Conservation (phyloP, 1,140 invertebrate species). For the Calephelis virginiensis region DNA sequence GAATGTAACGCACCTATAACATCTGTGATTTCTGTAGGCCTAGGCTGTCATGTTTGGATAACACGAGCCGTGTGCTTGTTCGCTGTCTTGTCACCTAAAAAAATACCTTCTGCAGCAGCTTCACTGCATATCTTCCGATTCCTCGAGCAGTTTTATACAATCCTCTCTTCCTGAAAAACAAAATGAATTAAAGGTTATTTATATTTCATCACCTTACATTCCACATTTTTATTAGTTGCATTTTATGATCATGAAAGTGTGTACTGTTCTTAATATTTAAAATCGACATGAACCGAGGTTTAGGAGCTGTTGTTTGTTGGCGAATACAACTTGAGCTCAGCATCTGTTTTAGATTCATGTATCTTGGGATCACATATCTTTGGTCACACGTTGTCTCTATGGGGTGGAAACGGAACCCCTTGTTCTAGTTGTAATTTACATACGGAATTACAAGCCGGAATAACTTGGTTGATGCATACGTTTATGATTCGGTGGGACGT, state of each 20-base stretch:
- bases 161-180: too few relatives aligned
- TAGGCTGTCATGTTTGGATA: too few relatives aligned
- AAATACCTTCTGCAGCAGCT: too few relatives aligned
- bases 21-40: too few relatives aligned
- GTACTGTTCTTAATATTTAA: conserved; percentile 66
- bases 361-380: conserved; percentile 31
- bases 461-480: conserved; percentile 54
- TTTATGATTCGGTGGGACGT: conserved; percentile 42
- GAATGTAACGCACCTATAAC: too few relatives aligned
- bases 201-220: conserved; percentile 9
- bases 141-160: too few relatives aligned
- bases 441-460: conserved; percentile 69
- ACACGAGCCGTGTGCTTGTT: too few relatives aligned
- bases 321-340: conserved; percentile 42
- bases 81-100: too few relatives aligned
- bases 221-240: conserved; percentile 16
- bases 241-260: conserved; percentile 23
- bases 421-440: conserved; percentile 73
- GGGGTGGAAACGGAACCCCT: conserved; percentile 64
- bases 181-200: background rate
- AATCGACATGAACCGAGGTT: conserved; percentile 59
- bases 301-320: conserved; percentile 40
- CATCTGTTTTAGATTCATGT: conserved; percentile 10
- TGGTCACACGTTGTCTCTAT: conserved; percentile 49
- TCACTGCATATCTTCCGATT: too few relatives aligned